These are phyloP conservation scores for Azemiops feae DNA, from an alignment of 2,113 vertebrate genomes.

Conservation along the genomic window DNA sequence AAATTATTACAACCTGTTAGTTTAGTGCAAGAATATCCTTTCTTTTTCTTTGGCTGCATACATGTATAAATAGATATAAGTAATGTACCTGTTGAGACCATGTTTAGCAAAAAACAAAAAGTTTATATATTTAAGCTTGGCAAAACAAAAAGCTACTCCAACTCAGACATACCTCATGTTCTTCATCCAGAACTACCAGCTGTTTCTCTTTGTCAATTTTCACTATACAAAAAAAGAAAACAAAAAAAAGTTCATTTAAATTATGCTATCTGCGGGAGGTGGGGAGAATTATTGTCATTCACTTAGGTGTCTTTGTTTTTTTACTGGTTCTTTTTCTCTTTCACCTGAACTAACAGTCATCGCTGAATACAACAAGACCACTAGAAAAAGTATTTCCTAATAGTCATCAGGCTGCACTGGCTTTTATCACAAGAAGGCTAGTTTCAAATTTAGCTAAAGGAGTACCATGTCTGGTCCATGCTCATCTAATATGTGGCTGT, in stretches of 20 bases:
- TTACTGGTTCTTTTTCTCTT: not conserved
- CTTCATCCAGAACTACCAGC: constrained; percentile 92
- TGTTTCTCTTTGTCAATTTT: constrained; percentile 95
- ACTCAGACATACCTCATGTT: constrained; percentile 77
- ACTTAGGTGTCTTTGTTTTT: not conserved
- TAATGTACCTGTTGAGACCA: not conserved
- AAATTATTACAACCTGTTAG: not conserved
- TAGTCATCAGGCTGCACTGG: not conserved
- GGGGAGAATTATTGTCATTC: not conserved
- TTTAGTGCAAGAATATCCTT: not conserved
- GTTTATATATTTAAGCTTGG: not conserved
- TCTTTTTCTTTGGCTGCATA: not conserved
- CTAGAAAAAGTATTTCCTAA: not conserved
- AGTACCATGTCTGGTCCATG: not conserved
- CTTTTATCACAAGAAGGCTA: not conserved
- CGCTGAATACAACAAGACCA: not conserved
- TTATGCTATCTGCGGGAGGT: not conserved
- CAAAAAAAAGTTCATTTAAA: not conserved
- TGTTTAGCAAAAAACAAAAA: not conserved
- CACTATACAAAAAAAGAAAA: constrained; percentile 75
- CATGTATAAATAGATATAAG: not conserved
- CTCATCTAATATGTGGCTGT: not conserved
- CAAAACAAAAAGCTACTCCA: not conserved
- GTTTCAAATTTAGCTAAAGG: not conserved
- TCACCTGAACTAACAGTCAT: not conserved